These are phyloP conservation scores for Cryptomyrus ogoouensis DNA, from an alignment of 2,113 vertebrate species.

Conservation along the genomic window DNA sequence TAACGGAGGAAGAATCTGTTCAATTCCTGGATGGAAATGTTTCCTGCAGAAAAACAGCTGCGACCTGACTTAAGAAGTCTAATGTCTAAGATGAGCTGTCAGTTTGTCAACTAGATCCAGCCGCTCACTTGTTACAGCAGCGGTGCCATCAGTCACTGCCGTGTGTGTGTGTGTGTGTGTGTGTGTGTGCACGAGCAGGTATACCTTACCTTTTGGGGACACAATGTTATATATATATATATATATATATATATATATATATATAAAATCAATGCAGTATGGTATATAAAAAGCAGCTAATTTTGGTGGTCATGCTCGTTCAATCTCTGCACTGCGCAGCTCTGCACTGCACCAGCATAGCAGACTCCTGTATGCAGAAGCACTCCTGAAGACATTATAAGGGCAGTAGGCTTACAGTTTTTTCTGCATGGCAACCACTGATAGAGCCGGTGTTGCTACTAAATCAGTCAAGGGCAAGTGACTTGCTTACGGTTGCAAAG, in stretches of 20 bases:
- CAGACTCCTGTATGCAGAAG: background rate
- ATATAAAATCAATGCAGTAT: background rate
- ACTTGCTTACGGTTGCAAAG: background rate
- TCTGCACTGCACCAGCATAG: background rate
- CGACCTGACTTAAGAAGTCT: background rate
- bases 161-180: background rate
- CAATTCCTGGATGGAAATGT: background rate
- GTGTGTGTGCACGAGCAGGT: background rate
- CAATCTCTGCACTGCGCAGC: background rate
- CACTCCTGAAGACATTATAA: background rate
- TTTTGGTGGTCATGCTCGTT: background rate
- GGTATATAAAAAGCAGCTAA: background rate
- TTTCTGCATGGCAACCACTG: background rate
- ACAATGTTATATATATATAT: background rate
- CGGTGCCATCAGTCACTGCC: background rate
- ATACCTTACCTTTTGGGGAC: too few relatives aligned
- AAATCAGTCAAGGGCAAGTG: background rate
- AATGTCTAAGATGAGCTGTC: background rate
- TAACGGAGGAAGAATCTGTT: background rate
- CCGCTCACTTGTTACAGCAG: background rate
- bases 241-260: background rate
- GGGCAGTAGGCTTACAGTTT: background rate
- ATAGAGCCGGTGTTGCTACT: background rate
- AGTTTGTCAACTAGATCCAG: background rate
- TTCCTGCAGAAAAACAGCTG: background rate